Conservation (phyloP, 2,888 invertebrate species). For the Esperia sulphurella region DNA sequence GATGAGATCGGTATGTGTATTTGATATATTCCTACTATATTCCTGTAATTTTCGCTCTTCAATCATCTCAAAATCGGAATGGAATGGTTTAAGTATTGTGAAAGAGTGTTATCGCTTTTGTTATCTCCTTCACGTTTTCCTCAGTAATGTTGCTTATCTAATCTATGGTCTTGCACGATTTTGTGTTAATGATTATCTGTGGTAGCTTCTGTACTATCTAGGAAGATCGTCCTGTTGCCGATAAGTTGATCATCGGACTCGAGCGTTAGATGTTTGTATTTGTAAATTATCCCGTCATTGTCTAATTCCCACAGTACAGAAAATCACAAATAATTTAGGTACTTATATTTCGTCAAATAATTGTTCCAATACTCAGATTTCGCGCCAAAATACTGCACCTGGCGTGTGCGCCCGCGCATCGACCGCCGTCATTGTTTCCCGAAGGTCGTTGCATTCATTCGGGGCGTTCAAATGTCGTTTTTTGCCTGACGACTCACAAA, state of each 20-base stretch:
- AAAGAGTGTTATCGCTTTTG: background rate
- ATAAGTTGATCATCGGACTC: no score
- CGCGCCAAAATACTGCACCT: conserved; percentile 34
- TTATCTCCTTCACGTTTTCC: conserved; percentile 5
- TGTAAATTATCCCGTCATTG: no score
- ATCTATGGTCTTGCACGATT: background rate
- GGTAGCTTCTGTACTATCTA: background rate
- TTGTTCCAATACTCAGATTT: conserved; percentile 9
- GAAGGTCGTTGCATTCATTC: conserved; percentile 55
- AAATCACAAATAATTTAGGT: no score
- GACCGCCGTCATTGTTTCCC: conserved; percentile 36
- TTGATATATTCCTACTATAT: no score
- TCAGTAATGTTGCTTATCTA: background rate
- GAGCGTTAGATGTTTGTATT: no score
- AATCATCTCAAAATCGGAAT: no score
- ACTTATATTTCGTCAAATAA: background rate
- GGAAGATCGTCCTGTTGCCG: no score
- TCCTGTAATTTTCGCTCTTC: no score
- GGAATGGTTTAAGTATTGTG: background rate
- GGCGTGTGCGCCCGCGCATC: conserved; percentile 41
- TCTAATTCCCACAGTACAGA: no score
- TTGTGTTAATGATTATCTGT: background rate
- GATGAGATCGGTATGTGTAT: no score
- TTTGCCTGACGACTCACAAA: conserved; percentile 26
- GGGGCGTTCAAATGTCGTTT: conserved; percentile 55